Evolutionary conservation across 2,888 invertebrate species (phyloP).

Genomic region (Drosophila macrothrix): DNA sequence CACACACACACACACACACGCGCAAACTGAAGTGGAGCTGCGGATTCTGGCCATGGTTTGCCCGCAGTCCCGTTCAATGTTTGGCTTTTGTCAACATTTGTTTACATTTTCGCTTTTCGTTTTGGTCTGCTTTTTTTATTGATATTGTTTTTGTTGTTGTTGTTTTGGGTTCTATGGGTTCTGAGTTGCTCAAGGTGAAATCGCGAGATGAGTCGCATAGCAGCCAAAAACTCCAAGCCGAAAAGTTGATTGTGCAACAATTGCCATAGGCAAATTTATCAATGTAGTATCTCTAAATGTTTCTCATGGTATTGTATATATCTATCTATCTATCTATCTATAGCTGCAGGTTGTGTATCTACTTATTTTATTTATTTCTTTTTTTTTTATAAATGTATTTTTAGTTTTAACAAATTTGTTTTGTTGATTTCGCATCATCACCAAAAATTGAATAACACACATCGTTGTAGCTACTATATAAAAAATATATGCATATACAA

Average conservation of each 20-base stretch:
- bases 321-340: conserved; percentile 31
- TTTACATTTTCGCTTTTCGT: conserved; percentile 50
- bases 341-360: conserved; percentile 45
- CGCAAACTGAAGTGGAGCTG: not conserved
- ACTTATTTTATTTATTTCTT: conserved; percentile 37
- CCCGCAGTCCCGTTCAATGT: conserved; percentile 21
- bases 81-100: conserved; percentile 58
- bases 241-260: conserved; percentile 64
- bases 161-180: conserved; percentile 11
- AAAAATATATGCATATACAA: conserved; percentile 14
- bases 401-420: conserved; percentile 65
- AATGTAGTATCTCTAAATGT: conserved; percentile 33
- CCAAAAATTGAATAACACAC: conserved; percentile 50
- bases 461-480: conserved; percentile 28
- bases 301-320: conserved; percentile 20
- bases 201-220: conserved; percentile 14
- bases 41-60: conserved; percentile 31
- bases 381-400: conserved; percentile 55
- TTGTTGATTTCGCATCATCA: conserved; percentile 63
- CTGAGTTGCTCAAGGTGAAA: conserved; percentile 45
- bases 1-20: conserved; percentile 30
- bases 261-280: conserved; percentile 37
- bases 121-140: not conserved
- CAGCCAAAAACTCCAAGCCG: conserved; percentile 32
- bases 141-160: not conserved